Conservation (phyloP, 2,888 invertebrate genomes). For the Cheiracanthium punctorium region DNA sequence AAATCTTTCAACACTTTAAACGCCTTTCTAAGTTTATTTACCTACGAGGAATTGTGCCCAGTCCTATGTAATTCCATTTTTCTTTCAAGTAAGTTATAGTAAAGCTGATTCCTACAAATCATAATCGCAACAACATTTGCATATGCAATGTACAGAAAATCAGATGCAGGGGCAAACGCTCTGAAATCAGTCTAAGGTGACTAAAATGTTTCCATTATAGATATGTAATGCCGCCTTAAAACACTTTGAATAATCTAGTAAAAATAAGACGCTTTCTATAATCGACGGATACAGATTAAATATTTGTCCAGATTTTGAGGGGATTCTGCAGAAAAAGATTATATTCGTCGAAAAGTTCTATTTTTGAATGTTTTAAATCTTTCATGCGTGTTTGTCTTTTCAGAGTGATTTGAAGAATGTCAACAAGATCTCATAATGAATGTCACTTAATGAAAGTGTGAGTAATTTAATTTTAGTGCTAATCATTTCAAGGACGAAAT, state of each 20-base stretch:
- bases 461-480: too few species aligned
- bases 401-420: too few species aligned
- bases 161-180: not conserved
- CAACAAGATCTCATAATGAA: too few species aligned
- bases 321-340: not conserved
- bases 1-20: not conserved
- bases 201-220: not conserved
- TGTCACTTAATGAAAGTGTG: too few species aligned
- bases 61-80: not conserved
- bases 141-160: not conserved
- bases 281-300: slow-evolving; percentile 10
- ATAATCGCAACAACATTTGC: not conserved
- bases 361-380: too few species aligned
- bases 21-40: not conserved
- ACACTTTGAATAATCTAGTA: slow-evolving; percentile 2
- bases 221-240: not conserved
- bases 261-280: slow-evolving; percentile 1
- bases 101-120: slow-evolving; percentile 5
- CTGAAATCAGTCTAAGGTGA: not conserved
- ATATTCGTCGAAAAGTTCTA: not conserved
- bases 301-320: not conserved
- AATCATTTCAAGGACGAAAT: too few species aligned
- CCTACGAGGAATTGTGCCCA: not conserved
- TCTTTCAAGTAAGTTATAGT: not conserved
- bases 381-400: too few species aligned